These are phyloP conservation scores for Mirounga angustirostris DNA, from an alignment of 2,113 vertebrate species.

Conservation along the genomic window DNA sequence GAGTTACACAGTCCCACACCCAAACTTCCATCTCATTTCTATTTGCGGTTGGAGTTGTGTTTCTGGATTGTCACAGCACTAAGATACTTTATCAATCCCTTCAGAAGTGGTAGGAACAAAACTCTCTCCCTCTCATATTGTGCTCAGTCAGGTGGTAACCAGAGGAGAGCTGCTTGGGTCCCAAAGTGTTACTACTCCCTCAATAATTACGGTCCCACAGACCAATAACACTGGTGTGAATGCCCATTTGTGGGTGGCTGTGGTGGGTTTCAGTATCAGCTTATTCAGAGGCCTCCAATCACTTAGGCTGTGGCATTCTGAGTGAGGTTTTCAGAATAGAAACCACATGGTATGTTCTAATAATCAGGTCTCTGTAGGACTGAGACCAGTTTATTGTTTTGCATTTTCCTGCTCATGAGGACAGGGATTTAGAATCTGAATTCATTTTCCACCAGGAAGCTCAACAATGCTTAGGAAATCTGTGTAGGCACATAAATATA, in stretches of 20 bases:
- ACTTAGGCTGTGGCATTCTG: neutral
- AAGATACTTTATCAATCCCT: neutral
- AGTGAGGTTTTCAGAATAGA: neutral
- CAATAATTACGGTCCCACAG: rapidly evolving
- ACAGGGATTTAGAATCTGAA: neutral
- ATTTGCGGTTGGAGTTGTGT: neutral
- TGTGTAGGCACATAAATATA: neutral
- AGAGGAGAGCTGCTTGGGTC: neutral
- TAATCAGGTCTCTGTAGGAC: neutral
- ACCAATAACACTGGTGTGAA: neutral
- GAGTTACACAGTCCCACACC: neutral
- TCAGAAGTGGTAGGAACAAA: neutral
- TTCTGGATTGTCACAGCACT: neutral
- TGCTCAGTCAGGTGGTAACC: neutral
- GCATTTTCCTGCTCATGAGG: neutral
- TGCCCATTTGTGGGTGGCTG: neutral
- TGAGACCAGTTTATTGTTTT: neutral
- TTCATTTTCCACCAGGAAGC: neutral
- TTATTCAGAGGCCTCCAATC: neutral
- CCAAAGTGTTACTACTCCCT: neutral
- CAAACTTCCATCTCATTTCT: neutral
- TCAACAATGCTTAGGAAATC: neutral
- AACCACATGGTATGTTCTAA: neutral
- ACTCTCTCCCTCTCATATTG: neutral
- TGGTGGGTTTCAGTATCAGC: neutral